phyloP scores from a whole-genome alignment of 1,140 invertebrate genomes.

The Cecropterus lyciades region DNA sequence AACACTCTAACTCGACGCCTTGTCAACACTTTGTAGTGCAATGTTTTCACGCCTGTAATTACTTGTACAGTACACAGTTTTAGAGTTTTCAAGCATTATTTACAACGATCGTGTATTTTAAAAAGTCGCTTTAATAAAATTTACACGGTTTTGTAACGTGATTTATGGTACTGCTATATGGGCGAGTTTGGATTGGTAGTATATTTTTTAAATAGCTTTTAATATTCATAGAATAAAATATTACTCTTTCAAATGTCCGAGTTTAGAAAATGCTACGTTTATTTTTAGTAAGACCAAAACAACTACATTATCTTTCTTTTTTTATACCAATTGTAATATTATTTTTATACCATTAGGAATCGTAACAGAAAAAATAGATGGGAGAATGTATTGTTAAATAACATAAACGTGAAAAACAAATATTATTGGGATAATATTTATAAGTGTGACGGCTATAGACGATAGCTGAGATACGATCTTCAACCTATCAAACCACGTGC shows the following conservation, averaged over 20 bases:
- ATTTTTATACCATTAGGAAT: no score
- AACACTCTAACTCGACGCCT: constrained; percentile 73
- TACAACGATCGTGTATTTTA: constrained; percentile 46
- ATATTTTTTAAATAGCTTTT: constrained; percentile 30
- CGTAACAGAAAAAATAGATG: no score
- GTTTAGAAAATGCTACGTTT: no score
- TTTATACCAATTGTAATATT: no score
- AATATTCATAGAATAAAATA: constrained; percentile 32
- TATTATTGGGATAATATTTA: no score
- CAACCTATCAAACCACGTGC: neutral
- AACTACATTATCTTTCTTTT: no score
- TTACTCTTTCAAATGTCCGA: neutral
- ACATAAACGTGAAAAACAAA: no score
- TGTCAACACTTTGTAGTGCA: constrained; percentile 80
- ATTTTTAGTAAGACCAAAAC: no score
- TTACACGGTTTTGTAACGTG: constrained; percentile 29
- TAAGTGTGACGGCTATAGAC: no score
- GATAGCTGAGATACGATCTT: neutral
- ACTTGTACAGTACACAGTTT: constrained; percentile 56
- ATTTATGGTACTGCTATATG: constrained; percentile 25
- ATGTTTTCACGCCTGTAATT: constrained; percentile 79
- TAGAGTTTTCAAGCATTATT: constrained; percentile 72
- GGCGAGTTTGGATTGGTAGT: constrained; percentile 17
- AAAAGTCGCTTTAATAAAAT: constrained; percentile 31
- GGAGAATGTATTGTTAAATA: no score